Conservation (phyloP, 2,888 invertebrate genomes). For the Drosophila prolongata region DNA sequence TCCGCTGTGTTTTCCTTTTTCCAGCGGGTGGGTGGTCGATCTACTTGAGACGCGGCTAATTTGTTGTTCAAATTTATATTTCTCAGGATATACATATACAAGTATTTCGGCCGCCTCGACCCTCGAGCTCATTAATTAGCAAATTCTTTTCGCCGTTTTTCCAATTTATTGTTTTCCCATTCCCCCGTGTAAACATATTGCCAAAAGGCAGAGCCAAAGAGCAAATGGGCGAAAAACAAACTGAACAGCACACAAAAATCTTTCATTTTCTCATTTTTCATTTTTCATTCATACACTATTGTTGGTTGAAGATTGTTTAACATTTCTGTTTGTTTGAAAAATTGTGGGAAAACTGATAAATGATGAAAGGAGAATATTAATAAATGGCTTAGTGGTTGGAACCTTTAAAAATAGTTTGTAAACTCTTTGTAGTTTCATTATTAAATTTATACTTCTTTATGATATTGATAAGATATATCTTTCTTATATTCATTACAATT, state of each 20-base stretch:
- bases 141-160: slow-evolving; percentile 47
- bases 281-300: neutral
- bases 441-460: no score
- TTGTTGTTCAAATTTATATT: slow-evolving; percentile 68
- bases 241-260: slow-evolving; percentile 7
- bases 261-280: slow-evolving; percentile 38
- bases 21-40: slow-evolving; percentile 10
- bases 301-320: neutral
- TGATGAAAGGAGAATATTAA: no score
- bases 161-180: slow-evolving; percentile 37
- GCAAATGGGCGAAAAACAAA: slow-evolving; percentile 21
- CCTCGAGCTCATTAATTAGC: slow-evolving; percentile 58
- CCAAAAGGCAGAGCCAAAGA: slow-evolving; percentile 11
- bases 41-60: slow-evolving; percentile 41
- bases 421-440: no score
- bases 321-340: neutral
- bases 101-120: slow-evolving; percentile 3
- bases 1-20: neutral
- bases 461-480: no score
- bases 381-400: no score
- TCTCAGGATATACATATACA: slow-evolving; percentile 26
- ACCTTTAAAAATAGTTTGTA: no score
- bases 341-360: no score
- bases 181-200: slow-evolving; percentile 36
- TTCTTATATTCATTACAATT: no score